Conservation (phyloP, 35 echinoderm and acorn worm genomes). For the Anneissia japonica region DNA sequence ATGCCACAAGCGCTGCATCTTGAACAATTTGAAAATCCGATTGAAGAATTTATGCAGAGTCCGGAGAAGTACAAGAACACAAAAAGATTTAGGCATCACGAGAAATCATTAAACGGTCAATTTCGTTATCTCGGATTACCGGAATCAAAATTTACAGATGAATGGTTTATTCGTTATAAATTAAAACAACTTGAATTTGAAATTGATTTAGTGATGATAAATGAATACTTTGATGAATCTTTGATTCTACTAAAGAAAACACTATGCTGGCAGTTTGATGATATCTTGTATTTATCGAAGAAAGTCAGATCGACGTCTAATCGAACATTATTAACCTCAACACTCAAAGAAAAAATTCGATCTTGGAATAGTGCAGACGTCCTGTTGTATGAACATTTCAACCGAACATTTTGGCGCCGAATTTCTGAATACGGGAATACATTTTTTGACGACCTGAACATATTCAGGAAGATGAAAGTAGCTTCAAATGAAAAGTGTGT, state of each 20-base stretch:
- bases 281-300: background rate
- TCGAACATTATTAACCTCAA: background rate
- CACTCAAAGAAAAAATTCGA: slow-evolving; percentile 23
- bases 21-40: background rate
- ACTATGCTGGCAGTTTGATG: background rate
- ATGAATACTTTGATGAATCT: slow-evolving; percentile 12
- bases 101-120: background rate
- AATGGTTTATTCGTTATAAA: background rate
- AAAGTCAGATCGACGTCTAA: background rate
- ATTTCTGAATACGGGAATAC: slow-evolving; percentile 47
- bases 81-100: background rate
- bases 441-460: slow-evolving; percentile 53
- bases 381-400: slow-evolving; percentile 70
- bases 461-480: slow-evolving; percentile 29
- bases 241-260: background rate
- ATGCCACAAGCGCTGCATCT: background rate
- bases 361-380: slow-evolving; percentile 61
- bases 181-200: background rate
- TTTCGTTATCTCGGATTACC: background rate
- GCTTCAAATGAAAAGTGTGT: background rate
- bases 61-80: background rate
- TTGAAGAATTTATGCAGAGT: background rate
- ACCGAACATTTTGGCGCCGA: slow-evolving; percentile 69
- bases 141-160: background rate
- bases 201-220: background rate